phyloP scores from a whole-genome alignment of 35 echinoderm and acorn worm species.

The Apostichopus parvimensis region DNA sequence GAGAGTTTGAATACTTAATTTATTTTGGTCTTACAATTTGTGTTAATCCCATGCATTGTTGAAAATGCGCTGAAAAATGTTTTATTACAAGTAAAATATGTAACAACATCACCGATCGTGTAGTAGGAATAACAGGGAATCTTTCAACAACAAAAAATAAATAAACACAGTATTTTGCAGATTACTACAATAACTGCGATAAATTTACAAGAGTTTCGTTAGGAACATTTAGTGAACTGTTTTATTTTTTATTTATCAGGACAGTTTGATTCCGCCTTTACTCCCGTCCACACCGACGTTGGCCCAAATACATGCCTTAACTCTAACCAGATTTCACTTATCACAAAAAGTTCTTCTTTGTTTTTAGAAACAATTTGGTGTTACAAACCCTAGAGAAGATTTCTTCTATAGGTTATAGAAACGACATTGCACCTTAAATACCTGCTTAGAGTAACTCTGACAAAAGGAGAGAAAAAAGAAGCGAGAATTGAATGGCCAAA shows the following conservation, averaged over 20 bases:
- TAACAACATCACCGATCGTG: neutral
- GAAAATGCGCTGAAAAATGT: neutral
- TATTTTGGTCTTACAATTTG: neutral
- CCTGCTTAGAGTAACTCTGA: neutral
- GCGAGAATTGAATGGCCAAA: neutral
- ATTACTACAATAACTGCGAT: too few species aligned
- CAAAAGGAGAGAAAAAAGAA: neutral
- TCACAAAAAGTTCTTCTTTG: neutral
- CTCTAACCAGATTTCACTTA: neutral
- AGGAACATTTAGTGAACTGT: neutral
- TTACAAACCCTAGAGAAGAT: neutral
- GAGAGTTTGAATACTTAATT: neutral
- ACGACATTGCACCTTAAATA: neutral
- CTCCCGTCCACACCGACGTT: neutral
- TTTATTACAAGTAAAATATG: neutral
- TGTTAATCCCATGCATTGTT: neutral
- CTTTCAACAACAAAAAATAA: too few species aligned
- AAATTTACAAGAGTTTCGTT: neutral
- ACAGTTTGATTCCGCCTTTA: neutral
- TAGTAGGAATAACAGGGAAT: too few species aligned
- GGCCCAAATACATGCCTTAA: neutral
- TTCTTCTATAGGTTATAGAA: neutral
- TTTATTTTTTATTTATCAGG: neutral
- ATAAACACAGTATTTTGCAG: too few species aligned
- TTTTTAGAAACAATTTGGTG: neutral